Conservation (phyloP, 2,113 vertebrate genomes). For the Puma concolor region DNA sequence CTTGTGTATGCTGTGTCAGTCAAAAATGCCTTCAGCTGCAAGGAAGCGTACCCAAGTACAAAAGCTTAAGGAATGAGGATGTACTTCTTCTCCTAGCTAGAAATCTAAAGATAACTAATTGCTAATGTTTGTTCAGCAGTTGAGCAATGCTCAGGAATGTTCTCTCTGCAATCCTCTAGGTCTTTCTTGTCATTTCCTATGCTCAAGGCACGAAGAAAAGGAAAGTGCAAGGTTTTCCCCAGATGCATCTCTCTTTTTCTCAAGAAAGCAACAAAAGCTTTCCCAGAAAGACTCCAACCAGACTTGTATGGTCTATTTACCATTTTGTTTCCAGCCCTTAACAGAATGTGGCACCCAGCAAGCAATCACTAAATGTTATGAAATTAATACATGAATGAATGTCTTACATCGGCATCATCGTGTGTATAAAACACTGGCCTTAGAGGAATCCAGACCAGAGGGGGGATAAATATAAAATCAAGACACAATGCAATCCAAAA, state of each 20-base stretch:
- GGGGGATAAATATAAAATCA: not conserved
- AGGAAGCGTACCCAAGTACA: not conserved
- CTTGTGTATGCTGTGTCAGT: not conserved
- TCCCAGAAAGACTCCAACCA: not conserved
- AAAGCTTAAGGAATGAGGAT: not conserved
- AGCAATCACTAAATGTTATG: not conserved
- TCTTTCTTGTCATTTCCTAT: not conserved
- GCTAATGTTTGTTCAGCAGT: not conserved
- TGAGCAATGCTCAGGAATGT: not conserved
- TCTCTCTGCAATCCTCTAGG: not conserved
- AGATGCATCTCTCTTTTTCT: not conserved
- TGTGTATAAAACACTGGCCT: not conserved
- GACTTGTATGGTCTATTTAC: not conserved
- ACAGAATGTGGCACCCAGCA: not conserved
- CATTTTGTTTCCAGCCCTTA: not conserved
- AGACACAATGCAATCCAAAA: slow-evolving; percentile 39
- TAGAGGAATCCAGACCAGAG: slow-evolving; percentile 1
- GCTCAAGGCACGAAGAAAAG: slow-evolving; percentile 20
- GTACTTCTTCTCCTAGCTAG: not conserved
- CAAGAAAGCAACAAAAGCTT: not conserved
- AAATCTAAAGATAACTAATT: not conserved
- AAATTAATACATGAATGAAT: not conserved
- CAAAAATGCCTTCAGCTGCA: slow-evolving; percentile 5
- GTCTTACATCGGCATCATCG: not conserved
- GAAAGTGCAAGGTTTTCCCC: not conserved